phyloP scores from a whole-genome alignment of 2,888 invertebrate species.

The Andricus quercusramuli region DNA sequence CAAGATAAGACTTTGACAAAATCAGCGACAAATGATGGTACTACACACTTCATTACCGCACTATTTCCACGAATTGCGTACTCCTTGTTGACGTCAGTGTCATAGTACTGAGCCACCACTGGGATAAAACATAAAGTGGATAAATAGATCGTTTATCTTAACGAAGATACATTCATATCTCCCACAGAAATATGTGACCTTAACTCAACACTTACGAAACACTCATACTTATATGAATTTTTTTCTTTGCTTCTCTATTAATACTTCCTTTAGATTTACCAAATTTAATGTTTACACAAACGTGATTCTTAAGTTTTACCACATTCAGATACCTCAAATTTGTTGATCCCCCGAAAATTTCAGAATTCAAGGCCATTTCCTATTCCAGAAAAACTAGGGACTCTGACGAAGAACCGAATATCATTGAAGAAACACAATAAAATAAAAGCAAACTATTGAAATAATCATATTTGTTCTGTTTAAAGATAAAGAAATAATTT shows the following conservation, averaged over 20 bases:
- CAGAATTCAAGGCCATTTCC: too few relatives aligned
- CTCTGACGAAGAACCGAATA: too few relatives aligned
- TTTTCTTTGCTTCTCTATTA: not conserved
- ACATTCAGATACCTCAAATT: not conserved
- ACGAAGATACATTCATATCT: not conserved
- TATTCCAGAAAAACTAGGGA: too few relatives aligned
- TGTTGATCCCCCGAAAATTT: not conserved
- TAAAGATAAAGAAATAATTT: too few relatives aligned
- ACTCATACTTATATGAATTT: not conserved
- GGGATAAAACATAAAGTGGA: constrained; percentile 51
- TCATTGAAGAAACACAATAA: too few relatives aligned
- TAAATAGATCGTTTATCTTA: not conserved
- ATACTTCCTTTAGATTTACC: not conserved
- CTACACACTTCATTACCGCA: constrained; percentile 92
- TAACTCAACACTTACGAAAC: not conserved
- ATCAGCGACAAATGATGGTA: constrained; percentile 95
- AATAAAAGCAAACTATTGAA: too few relatives aligned
- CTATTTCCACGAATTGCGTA: constrained; percentile 94
- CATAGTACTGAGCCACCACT: constrained; percentile 91
- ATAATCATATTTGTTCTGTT: too few relatives aligned
- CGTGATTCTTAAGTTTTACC: too few relatives aligned
- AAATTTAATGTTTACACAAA: too few relatives aligned
- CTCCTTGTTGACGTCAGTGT: constrained; percentile 92
- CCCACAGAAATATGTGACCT: not conserved
- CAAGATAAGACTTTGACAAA: constrained; percentile 93